phyloP scores from a whole-genome alignment of 92 coral and sea anemone species.

The Palythoa heliodiscus region DNA sequence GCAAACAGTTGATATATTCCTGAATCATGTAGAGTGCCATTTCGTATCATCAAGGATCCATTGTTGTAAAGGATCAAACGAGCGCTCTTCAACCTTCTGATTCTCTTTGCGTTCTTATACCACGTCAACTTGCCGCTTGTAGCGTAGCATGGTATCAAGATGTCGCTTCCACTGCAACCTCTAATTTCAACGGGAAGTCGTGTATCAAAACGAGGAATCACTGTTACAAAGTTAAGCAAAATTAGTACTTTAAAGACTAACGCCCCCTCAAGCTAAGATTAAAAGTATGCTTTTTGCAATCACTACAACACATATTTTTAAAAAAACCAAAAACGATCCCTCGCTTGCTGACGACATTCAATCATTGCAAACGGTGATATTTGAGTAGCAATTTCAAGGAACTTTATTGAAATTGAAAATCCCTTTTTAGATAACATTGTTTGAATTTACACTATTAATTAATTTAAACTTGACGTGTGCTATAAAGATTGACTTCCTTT shows the following conservation, averaged over 20 bases:
- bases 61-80: conserved; percentile 12
- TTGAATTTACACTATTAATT: too few species aligned
- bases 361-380: too few species aligned
- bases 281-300: neutral
- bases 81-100: conserved; percentile 3
- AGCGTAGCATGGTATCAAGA: conserved; percentile 26
- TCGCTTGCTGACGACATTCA: neutral
- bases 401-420: too few species aligned
- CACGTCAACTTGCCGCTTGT: conserved; percentile 18
- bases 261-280: too few species aligned
- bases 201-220: conserved; percentile 11
- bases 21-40: conserved; percentile 15
- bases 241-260: neutral
- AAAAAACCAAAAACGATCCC: neutral
- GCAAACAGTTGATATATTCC: conserved; percentile 34
- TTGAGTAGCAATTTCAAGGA: too few species aligned
- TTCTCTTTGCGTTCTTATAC: conserved; percentile 20
- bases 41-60: conserved; percentile 28
- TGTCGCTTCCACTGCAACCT: conserved; percentile 14
- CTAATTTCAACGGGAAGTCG: conserved; percentile 18
- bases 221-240: neutral
- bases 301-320: too few species aligned
- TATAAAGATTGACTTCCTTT: too few species aligned
- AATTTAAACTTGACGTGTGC: too few species aligned
- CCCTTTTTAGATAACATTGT: too few species aligned